Evolutionary conservation across 2,113 vertebrate species (phyloP).

Genomic region (Recurvirostra avosetta): DNA sequence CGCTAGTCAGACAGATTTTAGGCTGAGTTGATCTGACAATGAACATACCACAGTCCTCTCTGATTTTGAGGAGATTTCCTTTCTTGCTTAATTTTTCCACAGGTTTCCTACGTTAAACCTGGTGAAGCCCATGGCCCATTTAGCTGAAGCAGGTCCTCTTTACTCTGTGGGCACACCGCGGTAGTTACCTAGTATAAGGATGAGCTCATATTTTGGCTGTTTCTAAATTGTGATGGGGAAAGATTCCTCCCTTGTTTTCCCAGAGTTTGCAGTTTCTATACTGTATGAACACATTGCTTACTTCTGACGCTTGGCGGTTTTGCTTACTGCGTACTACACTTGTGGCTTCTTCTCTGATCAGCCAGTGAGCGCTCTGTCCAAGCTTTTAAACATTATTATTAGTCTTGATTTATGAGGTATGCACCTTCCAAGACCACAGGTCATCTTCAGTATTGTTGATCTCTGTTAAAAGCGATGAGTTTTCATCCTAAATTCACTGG

Average conservation of each 20-base stretch:
- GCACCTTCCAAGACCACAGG: neutral
- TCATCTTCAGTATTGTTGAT: neutral
- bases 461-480: neutral
- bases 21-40: neutral
- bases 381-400: neutral
- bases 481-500: neutral
- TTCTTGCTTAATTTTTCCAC: neutral
- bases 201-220: neutral
- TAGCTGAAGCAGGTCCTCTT: neutral
- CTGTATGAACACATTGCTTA: neutral
- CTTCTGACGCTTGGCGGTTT: accelerated
- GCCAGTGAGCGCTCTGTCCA: neutral
- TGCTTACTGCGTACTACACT: neutral
- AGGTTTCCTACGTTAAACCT: neutral
- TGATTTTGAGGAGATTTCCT: neutral
- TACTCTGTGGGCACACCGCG: neutral
- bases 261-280: neutral
- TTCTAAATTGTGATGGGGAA: neutral
- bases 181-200: neutral
- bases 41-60: neutral
- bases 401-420: neutral
- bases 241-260: neutral
- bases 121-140: neutral
- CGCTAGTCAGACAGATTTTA: neutral
- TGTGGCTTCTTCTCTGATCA: neutral